Evolutionary conservation across 2,888 invertebrate genomes (phyloP).

Genomic region (Blastobasis lacticolella): DNA sequence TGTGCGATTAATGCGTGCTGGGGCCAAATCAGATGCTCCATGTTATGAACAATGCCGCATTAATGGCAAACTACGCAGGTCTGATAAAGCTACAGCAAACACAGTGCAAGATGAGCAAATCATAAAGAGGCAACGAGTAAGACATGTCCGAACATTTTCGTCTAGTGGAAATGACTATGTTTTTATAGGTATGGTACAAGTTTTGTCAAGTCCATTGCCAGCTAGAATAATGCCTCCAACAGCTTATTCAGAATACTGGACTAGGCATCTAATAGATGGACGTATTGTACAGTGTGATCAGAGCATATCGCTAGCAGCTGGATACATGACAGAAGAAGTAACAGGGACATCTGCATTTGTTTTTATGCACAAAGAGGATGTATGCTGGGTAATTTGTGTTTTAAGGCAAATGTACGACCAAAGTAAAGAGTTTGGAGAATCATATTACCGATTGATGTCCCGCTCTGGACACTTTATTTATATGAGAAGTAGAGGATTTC

Average conservation of each 20-base stretch:
- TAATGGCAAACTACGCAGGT: conserved; percentile 76
- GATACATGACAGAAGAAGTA: conserved; percentile 92
- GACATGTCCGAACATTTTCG: conserved; percentile 64
- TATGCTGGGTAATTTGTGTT: conserved; percentile 90
- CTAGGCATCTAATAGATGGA: conserved; percentile 91
- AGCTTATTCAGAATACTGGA: conserved; percentile 89
- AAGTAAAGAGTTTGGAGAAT: conserved; percentile 86
- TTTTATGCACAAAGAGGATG: conserved; percentile 93
- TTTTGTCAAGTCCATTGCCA: conserved; percentile 76
- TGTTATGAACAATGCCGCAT: conserved; percentile 81
- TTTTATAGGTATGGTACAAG: conserved; percentile 82
- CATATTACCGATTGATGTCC: conserved; percentile 88
- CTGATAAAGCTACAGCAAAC: conserved; percentile 73
- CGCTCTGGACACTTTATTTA: conserved; percentile 90
- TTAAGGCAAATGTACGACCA: conserved; percentile 91
- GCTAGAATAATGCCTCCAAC: conserved; percentile 72
- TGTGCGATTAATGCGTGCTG: conserved; percentile 77
- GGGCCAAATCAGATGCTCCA: conserved; percentile 81
- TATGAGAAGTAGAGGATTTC: conserved; percentile 86
- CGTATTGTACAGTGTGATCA: conserved; percentile 93
- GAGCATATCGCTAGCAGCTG: conserved; percentile 89
- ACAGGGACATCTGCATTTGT: conserved; percentile 90
- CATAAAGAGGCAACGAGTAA: conserved; percentile 65
- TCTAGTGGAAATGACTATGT: conserved; percentile 78
- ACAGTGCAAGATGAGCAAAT: conserved; percentile 67